Conservation (phyloP, 1,140 invertebrate genomes). For the Oncopeltus fasciatus region DNA sequence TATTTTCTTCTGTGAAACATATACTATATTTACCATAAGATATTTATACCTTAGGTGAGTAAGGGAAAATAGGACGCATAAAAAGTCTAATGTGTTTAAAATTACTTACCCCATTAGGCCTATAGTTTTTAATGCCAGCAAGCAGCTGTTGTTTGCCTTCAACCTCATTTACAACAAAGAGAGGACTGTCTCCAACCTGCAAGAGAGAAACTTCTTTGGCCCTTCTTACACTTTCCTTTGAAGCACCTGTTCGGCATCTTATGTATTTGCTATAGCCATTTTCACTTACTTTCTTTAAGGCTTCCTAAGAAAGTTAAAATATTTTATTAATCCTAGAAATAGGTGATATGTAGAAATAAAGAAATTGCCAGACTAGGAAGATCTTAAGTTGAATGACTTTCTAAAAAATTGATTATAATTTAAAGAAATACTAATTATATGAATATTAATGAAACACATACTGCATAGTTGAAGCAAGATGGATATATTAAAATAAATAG, state of each 20-base stretch:
- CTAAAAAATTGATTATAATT: too few species aligned
- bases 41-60: too few species aligned
- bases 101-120: slow-evolving; percentile 62
- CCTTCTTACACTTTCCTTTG: slow-evolving; percentile 72
- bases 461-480: too few species aligned
- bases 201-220: slow-evolving; percentile 42
- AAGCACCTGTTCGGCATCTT: slow-evolving; percentile 69
- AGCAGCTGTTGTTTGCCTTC: slow-evolving; percentile 34
- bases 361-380: too few species aligned
- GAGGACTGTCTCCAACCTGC: not conserved
- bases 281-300: slow-evolving; percentile 56
- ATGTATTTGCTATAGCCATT: slow-evolving; percentile 88
- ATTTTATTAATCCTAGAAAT: slow-evolving; percentile 12
- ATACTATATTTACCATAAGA: too few species aligned
- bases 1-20: too few species aligned
- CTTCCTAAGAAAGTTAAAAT: slow-evolving; percentile 35
- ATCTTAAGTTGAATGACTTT: too few species aligned
- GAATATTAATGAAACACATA: too few species aligned
- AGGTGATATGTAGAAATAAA: not conserved
- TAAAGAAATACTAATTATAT: too few species aligned
- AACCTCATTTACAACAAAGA: not conserved
- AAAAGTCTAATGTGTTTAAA: too few species aligned
- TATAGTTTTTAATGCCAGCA: slow-evolving; percentile 65
- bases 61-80: too few species aligned
- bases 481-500: too few species aligned